Evolutionary conservation across 2,888 invertebrate species (phyloP).

Genomic region (Neelides folsomi): DNA sequence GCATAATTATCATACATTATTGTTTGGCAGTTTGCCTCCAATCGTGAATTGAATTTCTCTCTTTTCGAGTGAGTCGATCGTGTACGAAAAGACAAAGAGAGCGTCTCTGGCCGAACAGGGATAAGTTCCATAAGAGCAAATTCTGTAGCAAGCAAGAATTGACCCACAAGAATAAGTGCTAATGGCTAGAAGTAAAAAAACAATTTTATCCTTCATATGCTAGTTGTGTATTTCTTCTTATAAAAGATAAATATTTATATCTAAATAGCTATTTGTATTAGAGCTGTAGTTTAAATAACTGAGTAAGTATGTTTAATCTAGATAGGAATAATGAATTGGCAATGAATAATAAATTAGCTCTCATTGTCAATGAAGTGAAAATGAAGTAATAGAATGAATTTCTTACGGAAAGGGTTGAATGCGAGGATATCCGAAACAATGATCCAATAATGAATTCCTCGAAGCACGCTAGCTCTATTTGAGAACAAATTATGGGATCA

Average conservation of each 20-base stretch:
- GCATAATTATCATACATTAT: conserved; percentile 9
- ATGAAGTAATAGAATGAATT: background rate
- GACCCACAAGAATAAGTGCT: conserved; percentile 31
- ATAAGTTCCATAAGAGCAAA: conserved; percentile 20
- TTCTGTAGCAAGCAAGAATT: conserved; percentile 27
- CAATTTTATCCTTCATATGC: no score
- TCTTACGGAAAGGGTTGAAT: conserved; percentile 33
- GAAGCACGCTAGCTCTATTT: conserved; percentile 25
- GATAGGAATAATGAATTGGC: no score
- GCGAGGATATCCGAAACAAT: conserved; percentile 23
- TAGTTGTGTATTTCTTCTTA: no score
- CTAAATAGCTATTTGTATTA: no score
- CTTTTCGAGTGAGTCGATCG: conserved; percentile 20
- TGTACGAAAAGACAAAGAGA: conserved; percentile 23
- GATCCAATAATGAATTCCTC: conserved; percentile 27
- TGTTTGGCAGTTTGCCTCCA: conserved; percentile 21
- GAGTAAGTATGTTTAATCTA: no score
- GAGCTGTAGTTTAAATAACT: no score
- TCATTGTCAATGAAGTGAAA: no score
- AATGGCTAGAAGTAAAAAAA: conserved; percentile 15
- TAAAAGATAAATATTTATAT: no score
- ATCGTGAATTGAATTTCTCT: conserved; percentile 29
- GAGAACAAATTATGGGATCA: background rate
- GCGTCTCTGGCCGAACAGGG: conserved; percentile 21
- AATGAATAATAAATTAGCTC: no score